Base-by-base conservation (phyloP, 2,113 vertebrate species). In the Corynorhinus townsendii region DNA sequence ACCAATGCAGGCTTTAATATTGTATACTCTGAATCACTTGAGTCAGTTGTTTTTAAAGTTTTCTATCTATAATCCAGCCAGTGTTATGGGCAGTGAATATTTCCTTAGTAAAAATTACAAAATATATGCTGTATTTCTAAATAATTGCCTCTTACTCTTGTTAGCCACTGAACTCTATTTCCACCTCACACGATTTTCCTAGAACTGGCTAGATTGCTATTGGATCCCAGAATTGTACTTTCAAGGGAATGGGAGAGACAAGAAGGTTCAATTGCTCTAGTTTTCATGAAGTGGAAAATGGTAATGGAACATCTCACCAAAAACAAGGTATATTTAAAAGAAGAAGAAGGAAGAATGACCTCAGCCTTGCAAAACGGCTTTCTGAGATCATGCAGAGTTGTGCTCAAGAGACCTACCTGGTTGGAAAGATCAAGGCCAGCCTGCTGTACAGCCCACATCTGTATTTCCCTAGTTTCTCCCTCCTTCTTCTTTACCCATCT, bases 241-340 rank as follows among this genome's bases (percentile, higher is more conserved):
- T 81, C 88, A 82, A 96, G 75, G 47, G 89, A 96, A 96, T 35
- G 93, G 38, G n/a, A 35, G 80, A 85, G 95, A 93, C 59, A 93
- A 91, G 69, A 92, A 91, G 62, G 38, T 88, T 26, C 85, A 91
- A 81, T 45, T 90, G 56, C 72, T 43, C 93, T 96, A 90, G 95
- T 97, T 97, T 96, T 96, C 79, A 96, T 77, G 40, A 96, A 86
- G 86, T 69, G 4, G 56, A 89, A 95, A 93, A 96, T 64, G 7
- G 64, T 71, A 93, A 89, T 64, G 40, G 86, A 97, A 82, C 83
- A 73, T 47, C 40, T 95, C 79, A 96, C 54, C 30, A 76, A 89
- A 84, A 95, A 86, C 38, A 90, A 93, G 28, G 17, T 35, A 35
- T 56, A 92, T 90, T 94, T 96, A 83, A 97, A 94, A 71, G 49